Conservation (phyloP, 2,113 vertebrate genomes). For the Arizona elegans region DNA sequence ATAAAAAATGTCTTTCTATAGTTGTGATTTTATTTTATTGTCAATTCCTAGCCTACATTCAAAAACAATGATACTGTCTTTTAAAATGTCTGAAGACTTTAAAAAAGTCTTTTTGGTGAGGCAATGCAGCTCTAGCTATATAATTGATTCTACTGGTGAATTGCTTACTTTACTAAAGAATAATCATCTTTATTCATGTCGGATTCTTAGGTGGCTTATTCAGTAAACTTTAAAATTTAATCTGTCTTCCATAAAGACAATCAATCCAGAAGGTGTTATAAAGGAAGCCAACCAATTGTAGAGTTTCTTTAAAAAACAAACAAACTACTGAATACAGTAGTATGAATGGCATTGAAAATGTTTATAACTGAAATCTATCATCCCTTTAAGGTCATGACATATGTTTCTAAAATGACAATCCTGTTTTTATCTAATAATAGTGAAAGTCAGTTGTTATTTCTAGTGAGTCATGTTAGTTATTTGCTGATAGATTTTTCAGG, state of each 20-base stretch:
- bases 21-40: not conserved
- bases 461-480: not conserved
- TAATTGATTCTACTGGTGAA: not conserved
- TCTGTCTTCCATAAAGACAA: not conserved
- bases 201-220: not conserved
- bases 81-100: not conserved
- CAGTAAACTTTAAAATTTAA: not conserved
- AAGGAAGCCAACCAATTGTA: not conserved
- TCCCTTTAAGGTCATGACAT: not conserved
- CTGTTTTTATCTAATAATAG: not conserved
- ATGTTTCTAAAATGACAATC: not conserved
- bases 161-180: not conserved
- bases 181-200: not conserved
- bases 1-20: not conserved
- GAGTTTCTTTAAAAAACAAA: not conserved
- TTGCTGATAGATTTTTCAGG: not conserved
- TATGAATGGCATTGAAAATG: not conserved
- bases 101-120: not conserved
- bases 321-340: not conserved
- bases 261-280: not conserved
- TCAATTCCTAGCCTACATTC: fast-evolving
- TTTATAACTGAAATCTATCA: not conserved
- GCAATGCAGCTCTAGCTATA: not conserved
- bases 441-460: not conserved
- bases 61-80: not conserved